Conservation (phyloP, 2,888 invertebrate species). For the Tenthredo scrophulariae region DNA sequence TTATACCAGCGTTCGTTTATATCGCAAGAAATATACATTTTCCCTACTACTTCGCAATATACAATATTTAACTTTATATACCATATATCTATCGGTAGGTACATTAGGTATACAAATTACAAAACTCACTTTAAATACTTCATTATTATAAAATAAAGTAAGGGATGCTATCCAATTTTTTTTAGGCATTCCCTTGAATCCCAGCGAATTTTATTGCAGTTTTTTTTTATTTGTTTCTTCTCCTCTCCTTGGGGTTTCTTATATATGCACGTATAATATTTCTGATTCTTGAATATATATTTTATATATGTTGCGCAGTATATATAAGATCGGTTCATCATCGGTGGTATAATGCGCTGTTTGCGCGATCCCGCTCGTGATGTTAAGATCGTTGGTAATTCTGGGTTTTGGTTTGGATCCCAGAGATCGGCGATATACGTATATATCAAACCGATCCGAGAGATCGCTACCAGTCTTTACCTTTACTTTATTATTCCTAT, state of each 20-base stretch:
- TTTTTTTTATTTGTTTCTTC: background rate
- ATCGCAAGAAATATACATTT: background rate
- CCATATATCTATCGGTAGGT: background rate
- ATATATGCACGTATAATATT: background rate
- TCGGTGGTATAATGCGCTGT: slow-evolving; percentile 63
- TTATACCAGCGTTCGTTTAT: background rate
- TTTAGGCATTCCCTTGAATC: too few relatives aligned
- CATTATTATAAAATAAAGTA: too few relatives aligned
- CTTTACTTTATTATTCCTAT: slow-evolving; percentile 68
- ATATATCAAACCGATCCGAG: slow-evolving; percentile 53
- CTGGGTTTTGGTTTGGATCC: slow-evolving; percentile 69
- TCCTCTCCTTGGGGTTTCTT: too few relatives aligned
- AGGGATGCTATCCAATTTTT: too few relatives aligned
- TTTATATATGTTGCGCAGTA: background rate
- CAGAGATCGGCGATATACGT: slow-evolving; percentile 59
- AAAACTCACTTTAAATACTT: too few relatives aligned
- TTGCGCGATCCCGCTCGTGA: slow-evolving; percentile 63
- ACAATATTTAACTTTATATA: background rate
- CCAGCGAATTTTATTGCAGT: too few relatives aligned
- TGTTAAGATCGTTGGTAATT: slow-evolving; percentile 75
- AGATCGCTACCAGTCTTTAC: slow-evolving; percentile 73
- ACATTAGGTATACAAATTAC: background rate
- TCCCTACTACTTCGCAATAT: background rate
- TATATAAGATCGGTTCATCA: slow-evolving; percentile 51
- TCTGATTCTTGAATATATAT: background rate